Conservation (phyloP, 1,140 invertebrate species). For the Hylyphantes graminicola region DNA sequence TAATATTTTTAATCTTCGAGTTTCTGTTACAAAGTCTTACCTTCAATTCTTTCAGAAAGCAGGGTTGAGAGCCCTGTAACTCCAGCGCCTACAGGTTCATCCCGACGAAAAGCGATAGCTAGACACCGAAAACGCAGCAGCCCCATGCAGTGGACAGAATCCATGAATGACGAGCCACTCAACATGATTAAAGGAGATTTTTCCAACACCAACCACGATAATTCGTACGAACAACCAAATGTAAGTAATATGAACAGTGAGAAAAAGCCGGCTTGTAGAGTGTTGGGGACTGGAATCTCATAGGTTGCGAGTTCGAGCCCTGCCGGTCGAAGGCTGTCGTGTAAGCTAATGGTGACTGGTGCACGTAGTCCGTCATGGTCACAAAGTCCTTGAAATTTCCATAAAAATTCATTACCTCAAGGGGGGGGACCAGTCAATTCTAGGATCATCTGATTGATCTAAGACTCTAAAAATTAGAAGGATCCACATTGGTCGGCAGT, state of each 20-base stretch:
- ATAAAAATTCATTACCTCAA: too few relatives aligned
- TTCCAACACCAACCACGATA: constrained; percentile 48
- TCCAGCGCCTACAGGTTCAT: constrained; percentile 6
- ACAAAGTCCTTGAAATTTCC: too few relatives aligned
- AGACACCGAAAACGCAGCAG: constrained; percentile 11
- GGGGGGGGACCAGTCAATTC: too few relatives aligned
- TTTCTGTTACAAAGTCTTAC: background rate
- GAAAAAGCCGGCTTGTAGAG: background rate
- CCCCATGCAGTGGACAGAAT: constrained; percentile 30
- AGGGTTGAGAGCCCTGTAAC: constrained; percentile 23
- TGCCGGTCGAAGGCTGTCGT: too few relatives aligned
- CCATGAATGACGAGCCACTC: constrained; percentile 44
- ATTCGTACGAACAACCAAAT: constrained; percentile 52
- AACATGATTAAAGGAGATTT: constrained; percentile 60
- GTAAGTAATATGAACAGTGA: constrained; percentile 51
- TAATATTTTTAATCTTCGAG: background rate
- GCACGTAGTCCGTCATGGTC: too few relatives aligned
- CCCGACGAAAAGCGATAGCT: background rate
- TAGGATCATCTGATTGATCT: too few relatives aligned
- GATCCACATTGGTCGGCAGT: too few relatives aligned
- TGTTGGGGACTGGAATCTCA: background rate
- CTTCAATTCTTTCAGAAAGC: constrained; percentile 10
- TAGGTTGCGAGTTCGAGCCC: background rate
- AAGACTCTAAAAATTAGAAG: too few relatives aligned
- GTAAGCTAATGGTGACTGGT: too few relatives aligned